A percentile compares a stretch with the other conserved stretches of the same genome.
Conservation (phyloP, 2,888 invertebrate genomes). For the Meloe dianella region DNA sequence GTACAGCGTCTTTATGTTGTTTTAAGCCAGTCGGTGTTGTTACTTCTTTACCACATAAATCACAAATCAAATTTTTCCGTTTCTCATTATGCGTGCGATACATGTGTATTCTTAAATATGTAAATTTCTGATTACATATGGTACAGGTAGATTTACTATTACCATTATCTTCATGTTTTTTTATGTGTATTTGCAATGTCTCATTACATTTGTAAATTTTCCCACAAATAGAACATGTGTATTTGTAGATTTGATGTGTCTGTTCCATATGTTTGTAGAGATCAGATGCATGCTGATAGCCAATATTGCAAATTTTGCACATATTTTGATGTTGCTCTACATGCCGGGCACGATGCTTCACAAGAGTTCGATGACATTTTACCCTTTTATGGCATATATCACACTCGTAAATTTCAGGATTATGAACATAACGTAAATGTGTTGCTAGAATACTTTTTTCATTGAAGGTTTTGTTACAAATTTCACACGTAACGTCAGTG, state of each 20-base stretch:
- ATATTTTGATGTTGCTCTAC: background rate
- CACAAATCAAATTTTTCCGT: conserved; percentile 34
- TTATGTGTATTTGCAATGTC: background rate
- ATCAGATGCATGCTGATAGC: background rate
- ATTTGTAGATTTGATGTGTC: background rate
- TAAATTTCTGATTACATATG: background rate
- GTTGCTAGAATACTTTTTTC: background rate
- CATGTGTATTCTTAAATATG: background rate
- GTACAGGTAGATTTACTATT: background rate
- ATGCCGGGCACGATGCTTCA: background rate
- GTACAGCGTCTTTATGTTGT: conserved; percentile 31
- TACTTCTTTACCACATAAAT: conserved; percentile 44
- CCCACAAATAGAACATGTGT: background rate
- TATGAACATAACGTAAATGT: background rate
- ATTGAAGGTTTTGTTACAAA: background rate
- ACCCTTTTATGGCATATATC: background rate
- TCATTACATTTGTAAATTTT: background rate
- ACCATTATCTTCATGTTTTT: background rate
- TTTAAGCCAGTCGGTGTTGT: conserved; percentile 33
- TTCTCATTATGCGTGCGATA: background rate
- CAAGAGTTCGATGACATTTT: background rate
- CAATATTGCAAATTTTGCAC: background rate
- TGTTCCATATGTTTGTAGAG: background rate
- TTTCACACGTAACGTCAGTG: background rate
- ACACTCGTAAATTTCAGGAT: background rate